Base-by-base conservation (phyloP, 2,797 vertebrate genomes). In the Lacerta agilis region DNA sequence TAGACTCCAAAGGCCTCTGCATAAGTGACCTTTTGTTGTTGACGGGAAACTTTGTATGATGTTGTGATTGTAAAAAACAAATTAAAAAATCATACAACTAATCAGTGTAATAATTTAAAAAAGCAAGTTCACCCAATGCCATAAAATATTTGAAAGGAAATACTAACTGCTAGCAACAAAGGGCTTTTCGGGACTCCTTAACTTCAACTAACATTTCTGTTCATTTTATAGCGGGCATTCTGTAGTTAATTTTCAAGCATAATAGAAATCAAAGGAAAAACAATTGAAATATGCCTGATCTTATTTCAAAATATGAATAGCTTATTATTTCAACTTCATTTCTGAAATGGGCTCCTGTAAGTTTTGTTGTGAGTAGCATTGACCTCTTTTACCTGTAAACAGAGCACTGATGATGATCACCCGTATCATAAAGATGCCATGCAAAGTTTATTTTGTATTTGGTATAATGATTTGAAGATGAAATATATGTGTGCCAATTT, bases 161-260 rank as follows among this genome's bases (percentile, higher is more conserved):
- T 64, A 55, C 41, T 75, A 90, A 72, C 84, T 77, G 15, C 69
- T n/a, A n/a, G n/a, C 33, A 33, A 33, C 33, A 33, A 33, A 33
- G 33, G 61, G 64, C 78, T 90, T 89, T 11, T 36, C 87, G 64
- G 86, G 64, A 66, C 33, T 88, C 83, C 64, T 67, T 88, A 36
- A 72, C 83, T 86, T 93, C 45, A 64, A 79, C 91, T 85, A 2
- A 29, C 15, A 45, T 69, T 86, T 2, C 29, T 36, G 10, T 82
- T 89, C 49, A 83, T 73, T 84, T 90, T 87, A 49, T 55, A 55
- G 15, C 27, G 2, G 20, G 0, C 64, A 13, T 77, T 87, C 55
- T 79, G 20, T 33, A 73, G 10, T 82, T 88, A 17, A 9, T 58
- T 87, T 91, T 76, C 66, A 85, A 76, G 45, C 17, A 7, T 33